A percentile compares a stretch with the other conserved stretches of the same genome.
phyloP scores from a whole-genome alignment of 2,888 invertebrate species.

The Helobdella robusta region DNA sequence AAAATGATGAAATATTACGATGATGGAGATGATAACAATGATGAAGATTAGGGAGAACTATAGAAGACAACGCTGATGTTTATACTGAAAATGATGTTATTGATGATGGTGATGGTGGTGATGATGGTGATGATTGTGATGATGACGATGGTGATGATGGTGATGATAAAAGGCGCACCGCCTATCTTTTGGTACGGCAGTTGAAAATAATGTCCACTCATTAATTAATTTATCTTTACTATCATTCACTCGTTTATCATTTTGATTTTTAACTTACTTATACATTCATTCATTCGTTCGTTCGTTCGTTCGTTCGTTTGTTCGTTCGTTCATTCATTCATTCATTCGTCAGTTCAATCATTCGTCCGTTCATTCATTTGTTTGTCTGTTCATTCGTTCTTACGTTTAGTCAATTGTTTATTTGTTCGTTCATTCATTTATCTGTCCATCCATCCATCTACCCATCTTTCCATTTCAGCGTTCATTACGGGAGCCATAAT shows the following conservation, averaged over 20 bases:
- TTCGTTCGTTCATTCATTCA: too few relatives aligned
- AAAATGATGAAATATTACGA: too few relatives aligned
- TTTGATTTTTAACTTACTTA: too few relatives aligned
- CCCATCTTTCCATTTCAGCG: too few relatives aligned
- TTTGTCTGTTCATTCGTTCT: too few relatives aligned
- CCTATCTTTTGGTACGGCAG: not conserved
- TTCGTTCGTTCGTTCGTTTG: too few relatives aligned
- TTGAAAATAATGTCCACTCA: not conserved
- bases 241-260: too few relatives aligned
- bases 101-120: not conserved
- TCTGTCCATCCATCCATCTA: too few relatives aligned
- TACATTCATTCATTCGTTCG: too few relatives aligned
- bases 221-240: conserved; percentile 3
- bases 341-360: too few relatives aligned
- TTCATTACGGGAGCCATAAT: not conserved
- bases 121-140: not conserved
- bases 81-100: not conserved
- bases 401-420: too few relatives aligned
- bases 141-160: not conserved
- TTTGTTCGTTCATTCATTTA: too few relatives aligned
- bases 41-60: not conserved
- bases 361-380: not conserved
- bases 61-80: not conserved
- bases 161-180: not conserved
- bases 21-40: not conserved